These are phyloP conservation scores for Petrocephalus schoutedeni DNA, from an alignment of 2,797 vertebrate species.

Conservation along the genomic window DNA sequence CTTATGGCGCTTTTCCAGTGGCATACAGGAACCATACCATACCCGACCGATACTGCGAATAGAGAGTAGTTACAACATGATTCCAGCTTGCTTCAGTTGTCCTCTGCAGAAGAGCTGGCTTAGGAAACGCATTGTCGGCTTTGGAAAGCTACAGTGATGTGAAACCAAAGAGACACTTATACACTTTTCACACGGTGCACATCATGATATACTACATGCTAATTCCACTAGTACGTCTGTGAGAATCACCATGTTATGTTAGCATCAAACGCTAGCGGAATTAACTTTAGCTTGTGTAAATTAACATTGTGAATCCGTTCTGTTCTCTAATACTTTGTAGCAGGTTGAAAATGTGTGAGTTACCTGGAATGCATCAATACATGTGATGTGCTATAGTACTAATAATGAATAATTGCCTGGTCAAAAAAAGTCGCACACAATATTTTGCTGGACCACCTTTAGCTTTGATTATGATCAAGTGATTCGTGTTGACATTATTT, in stretches of 20 bases:
- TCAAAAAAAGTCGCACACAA: too few species aligned
- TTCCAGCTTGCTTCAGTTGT: background rate
- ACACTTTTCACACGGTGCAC: background rate
- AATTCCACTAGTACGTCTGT: background rate
- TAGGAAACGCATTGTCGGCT: background rate
- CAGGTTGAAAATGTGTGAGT: background rate
- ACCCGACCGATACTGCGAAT: background rate
- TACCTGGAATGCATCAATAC: background rate
- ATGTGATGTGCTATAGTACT: background rate
- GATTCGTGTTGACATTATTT: too few species aligned
- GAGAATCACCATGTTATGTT: background rate
- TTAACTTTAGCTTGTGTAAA: background rate
- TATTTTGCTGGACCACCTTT: too few species aligned
- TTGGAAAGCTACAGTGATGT: too few species aligned
- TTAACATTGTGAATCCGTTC: background rate
- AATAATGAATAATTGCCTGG: background rate
- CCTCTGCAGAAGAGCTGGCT: background rate
- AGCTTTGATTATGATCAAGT: too few species aligned
- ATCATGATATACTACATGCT: background rate
- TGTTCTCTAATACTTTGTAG: background rate
- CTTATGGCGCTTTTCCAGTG: background rate
- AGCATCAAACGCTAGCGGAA: background rate
- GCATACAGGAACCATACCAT: background rate
- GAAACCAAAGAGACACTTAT: too few species aligned
- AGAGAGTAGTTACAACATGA: background rate